These are phyloP conservation scores for Drosophila nigritarsus DNA, from an alignment of 2,888 invertebrate genomes.

Conservation along the genomic window DNA sequence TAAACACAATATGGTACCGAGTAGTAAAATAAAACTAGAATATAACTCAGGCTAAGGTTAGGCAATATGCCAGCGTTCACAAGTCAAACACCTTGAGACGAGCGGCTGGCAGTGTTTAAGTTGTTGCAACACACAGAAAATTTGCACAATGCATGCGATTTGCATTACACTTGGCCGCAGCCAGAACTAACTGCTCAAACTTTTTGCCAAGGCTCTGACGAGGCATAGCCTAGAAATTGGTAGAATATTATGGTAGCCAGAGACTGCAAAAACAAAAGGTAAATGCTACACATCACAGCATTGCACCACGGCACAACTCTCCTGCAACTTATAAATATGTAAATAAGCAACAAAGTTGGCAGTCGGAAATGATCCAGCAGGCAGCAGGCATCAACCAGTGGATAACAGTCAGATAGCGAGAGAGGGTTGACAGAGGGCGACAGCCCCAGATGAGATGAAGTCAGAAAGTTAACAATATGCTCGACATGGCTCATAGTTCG, in stretches of 20 bases:
- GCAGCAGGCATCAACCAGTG: constrained; percentile 2
- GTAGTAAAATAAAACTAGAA: constrained; percentile 58
- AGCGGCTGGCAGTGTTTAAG: constrained; percentile 36
- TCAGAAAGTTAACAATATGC: constrained; percentile 68
- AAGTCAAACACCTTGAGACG: constrained; percentile 66
- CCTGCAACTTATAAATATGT: constrained; percentile 72
- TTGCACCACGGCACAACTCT: constrained; percentile 1
- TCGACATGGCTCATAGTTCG: constrained; percentile 63
- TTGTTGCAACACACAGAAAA: constrained; percentile 56
- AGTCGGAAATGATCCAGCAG: constrained; percentile 46
- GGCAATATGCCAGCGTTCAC: constrained; percentile 68
- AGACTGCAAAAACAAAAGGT: constrained; percentile 58
- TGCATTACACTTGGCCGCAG: constrained; percentile 60
- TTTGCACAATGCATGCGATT: constrained; percentile 75
- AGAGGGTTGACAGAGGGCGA: background rate
- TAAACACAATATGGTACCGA: constrained; percentile 50
- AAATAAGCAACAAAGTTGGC: constrained; percentile 74
- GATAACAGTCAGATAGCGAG: background rate
- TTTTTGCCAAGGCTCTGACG: constrained; percentile 15
- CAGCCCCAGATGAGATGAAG: constrained; percentile 34
- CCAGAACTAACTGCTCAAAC: constrained; percentile 21
- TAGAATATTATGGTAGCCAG: constrained; percentile 60
- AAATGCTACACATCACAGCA: constrained; percentile 29
- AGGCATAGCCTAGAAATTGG: constrained; percentile 57
- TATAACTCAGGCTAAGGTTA: constrained; percentile 50